Evolutionary conservation across 1,140 invertebrate genomes (phyloP), one percentile per base, ranked within the genome.

Genomic region (Drosophila gunungcola): DNA sequence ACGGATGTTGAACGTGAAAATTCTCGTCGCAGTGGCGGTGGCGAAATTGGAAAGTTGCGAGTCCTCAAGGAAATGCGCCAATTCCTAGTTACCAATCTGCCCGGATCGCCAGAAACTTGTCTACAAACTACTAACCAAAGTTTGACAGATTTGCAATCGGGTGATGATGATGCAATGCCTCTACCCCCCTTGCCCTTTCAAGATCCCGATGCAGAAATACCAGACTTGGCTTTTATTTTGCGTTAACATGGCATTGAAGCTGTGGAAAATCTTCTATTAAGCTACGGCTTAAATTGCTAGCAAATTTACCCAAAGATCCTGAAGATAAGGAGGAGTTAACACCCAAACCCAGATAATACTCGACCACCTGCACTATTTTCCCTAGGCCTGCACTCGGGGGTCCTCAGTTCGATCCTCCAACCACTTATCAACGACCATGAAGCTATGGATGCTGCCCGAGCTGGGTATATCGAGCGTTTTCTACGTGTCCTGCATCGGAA

Each of bases 361-460:
- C 73, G 95, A 95, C 49, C 98, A 97, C 48, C 93, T 98, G 77
- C 94, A 95, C 62, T 97, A 92, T 99, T 99, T 93, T 97, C 97
- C 77, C 95, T 96, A 84, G 98, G 98, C 62, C 94, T 99, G 74
- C 96, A 98, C 91, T 97, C 98, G 16, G 98, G 98, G 2, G 97
- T 98, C 92, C 94, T 98, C 63, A 97, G 96, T 46, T 97, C 98
- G n/a, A 95, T 99, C 48, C 96, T 99, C 76, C 95, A 96, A 65
- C 98, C 99, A 92, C 98, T 99, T 91, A 96, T 96, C 57, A 94
- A 98, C 41, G 95, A 97, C 45, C 89, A 95, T 3, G 97, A 97
- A 73, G 97, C 97, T 9, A 95, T 98, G 12, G 94, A 94, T 55
- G 98, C 98, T 12, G 98, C 98, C 1, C 94, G 95, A 80, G 94